phyloP scores from a whole-genome alignment of 2,797 vertebrate species.

The Tapera naevia region DNA sequence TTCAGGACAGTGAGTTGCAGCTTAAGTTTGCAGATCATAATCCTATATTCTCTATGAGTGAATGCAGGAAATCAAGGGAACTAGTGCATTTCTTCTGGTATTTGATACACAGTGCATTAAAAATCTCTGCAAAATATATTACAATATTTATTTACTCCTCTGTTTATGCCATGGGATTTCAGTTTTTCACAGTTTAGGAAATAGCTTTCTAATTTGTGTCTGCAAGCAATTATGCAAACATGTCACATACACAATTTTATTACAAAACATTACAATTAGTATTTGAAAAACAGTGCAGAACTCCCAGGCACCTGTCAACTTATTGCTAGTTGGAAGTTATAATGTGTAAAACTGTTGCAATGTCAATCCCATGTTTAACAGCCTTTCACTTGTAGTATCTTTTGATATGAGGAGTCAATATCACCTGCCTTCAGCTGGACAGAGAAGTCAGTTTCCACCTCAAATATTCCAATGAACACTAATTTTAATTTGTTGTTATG shows the following conservation, averaged over 20 bases:
- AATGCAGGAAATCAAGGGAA: neutral
- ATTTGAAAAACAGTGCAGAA: neutral
- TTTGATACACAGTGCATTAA: neutral
- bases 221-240: neutral
- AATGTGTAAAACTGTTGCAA: neutral
- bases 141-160: neutral
- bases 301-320: neutral
- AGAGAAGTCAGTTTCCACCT: neutral
- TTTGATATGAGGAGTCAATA: neutral
- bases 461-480: neutral
- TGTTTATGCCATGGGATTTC: neutral
- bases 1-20: neutral
- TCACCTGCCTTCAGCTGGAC: neutral
- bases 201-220: neutral
- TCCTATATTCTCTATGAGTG: neutral
- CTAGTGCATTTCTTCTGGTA: neutral
- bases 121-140: neutral
- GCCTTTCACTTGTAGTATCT: accelerated
- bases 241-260: neutral
- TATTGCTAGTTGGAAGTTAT: neutral
- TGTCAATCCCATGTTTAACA: neutral
- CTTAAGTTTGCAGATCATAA: neutral
- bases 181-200: neutral
- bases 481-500: neutral
- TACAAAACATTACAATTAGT: neutral